Evolutionary conservation across 35 echinoderm and acorn worm genomes (phyloP), one percentile per base, ranked within the genome.

Genomic region (Apostichopus parvimensis): DNA sequence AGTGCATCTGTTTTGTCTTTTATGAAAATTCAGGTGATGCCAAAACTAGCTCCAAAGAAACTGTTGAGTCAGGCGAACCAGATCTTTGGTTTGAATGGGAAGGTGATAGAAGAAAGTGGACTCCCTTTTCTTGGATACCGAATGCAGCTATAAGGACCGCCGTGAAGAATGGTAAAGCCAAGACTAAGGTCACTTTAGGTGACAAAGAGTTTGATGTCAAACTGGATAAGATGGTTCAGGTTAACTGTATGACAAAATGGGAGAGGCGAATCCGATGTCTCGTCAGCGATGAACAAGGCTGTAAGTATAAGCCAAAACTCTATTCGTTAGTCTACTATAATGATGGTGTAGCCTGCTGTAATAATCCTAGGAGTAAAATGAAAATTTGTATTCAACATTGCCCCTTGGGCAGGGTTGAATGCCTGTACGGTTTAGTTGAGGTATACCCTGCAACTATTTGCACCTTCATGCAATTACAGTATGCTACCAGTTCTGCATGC

Each of bases 191-290:
- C 14, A 85, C 52, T 6, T 86, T 78, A 22, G 57, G 72, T 79
- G 79, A 55, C 76, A 80, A 55, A 57, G 58, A 90, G 34, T 77
- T 95, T 81, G 94, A 98, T 70, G 86, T 95, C 9, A 85, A 83
- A 83, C 78, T 98, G 2, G 91, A 94, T 75, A 89, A 92, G 53
- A 98, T 98, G 96, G 96, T 98, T 8, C 96, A 98, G 79, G 77
- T 77, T 9, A 98, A 98, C 79, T 88, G 90, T 54, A 88, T 88
- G 13, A 95, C 96, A 13, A 94, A 94, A 65, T 98, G 94, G 96
- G 96, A 98, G 65, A 79, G 94, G 17, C 87, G 94, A 54, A 92
- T 98, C 54, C 54, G 96, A 76, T 88, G 92, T 77, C 73, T 75
- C 8, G 53, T 98, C 2, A 80, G 95, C 24, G 85, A 96, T 82